Conservation (phyloP, 2,888 invertebrate genomes). For the Ceraclea dissimilis region DNA sequence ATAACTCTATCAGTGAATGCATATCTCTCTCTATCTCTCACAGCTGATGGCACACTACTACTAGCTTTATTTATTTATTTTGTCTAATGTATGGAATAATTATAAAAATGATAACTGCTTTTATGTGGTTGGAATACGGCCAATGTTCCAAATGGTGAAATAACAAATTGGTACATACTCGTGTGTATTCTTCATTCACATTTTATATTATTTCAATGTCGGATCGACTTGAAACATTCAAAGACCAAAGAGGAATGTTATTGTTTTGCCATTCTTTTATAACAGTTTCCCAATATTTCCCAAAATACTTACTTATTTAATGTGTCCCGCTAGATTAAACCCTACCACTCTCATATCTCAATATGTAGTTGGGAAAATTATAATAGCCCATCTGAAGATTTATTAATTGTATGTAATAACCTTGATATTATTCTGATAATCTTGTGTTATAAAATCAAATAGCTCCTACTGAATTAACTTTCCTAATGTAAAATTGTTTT, state of each 20-base stretch:
- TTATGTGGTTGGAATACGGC: conserved; percentile 2
- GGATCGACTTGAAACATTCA: neutral
- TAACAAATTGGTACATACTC: conserved; percentile 4
- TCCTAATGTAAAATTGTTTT: too few relatives aligned
- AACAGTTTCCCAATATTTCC: too few relatives aligned
- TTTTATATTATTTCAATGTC: conserved; percentile 1
- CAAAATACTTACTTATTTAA: too few relatives aligned
- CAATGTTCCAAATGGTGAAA: conserved; percentile 3
- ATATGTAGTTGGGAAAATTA: neutral
- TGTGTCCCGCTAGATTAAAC: too few relatives aligned
- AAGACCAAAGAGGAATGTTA: too few relatives aligned
- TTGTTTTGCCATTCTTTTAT: too few relatives aligned
- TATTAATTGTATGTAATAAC: neutral
- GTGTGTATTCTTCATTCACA: neutral
- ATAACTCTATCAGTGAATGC: too few relatives aligned
- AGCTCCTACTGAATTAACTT: too few relatives aligned
- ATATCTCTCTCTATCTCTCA: too few relatives aligned
- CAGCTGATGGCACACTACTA: neutral
- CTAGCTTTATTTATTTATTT: neutral
- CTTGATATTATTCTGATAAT: too few relatives aligned
- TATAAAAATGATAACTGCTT: conserved; percentile 3
- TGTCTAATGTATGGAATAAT: neutral
- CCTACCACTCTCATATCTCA: too few relatives aligned
- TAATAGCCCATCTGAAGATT: neutral
- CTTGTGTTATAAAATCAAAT: too few relatives aligned